These are phyloP conservation scores for Coelinius sp. DNA, from an alignment of 2,888 invertebrate genomes.

Conservation along the genomic window DNA sequence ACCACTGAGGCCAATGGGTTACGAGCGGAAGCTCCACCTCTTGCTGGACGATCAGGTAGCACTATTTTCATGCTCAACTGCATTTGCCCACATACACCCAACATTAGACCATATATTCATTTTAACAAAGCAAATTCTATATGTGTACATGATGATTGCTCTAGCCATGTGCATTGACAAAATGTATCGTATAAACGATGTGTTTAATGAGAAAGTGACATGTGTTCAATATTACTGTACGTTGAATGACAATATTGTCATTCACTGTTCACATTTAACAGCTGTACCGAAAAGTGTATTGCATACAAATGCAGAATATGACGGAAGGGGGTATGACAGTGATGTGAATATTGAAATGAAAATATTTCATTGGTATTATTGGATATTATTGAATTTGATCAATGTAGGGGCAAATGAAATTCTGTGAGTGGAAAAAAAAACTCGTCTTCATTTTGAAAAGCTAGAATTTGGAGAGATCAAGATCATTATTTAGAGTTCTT, in stretches of 20 bases:
- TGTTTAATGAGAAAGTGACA: conserved; percentile 26
- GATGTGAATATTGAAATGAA: neutral
- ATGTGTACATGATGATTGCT: neutral
- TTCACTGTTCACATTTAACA: neutral
- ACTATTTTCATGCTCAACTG: conserved; percentile 30
- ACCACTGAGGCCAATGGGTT: too few species aligned
- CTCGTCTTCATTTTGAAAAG: too few species aligned
- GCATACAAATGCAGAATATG: neutral
- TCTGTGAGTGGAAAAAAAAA: neutral
- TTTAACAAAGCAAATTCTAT: neutral
- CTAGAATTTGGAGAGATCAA: too few species aligned
- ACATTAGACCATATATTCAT: conserved; percentile 4
- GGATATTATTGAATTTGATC: neutral
- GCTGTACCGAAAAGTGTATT: neutral
- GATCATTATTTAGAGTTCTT: too few species aligned
- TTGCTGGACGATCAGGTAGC: conserved; percentile 22
- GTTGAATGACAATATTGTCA: conserved; percentile 11
- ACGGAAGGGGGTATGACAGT: neutral
- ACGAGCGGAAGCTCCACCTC: conserved; percentile 38
- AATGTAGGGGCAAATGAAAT: neutral
- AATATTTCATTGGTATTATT: neutral
- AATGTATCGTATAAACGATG: conserved; percentile 15
- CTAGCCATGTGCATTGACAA: neutral
- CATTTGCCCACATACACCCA: neutral
- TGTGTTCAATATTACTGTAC: conserved; percentile 15